These are phyloP conservation scores for Argentina silus DNA, from an alignment of 2,797 vertebrate species.

Conservation along the genomic window DNA sequence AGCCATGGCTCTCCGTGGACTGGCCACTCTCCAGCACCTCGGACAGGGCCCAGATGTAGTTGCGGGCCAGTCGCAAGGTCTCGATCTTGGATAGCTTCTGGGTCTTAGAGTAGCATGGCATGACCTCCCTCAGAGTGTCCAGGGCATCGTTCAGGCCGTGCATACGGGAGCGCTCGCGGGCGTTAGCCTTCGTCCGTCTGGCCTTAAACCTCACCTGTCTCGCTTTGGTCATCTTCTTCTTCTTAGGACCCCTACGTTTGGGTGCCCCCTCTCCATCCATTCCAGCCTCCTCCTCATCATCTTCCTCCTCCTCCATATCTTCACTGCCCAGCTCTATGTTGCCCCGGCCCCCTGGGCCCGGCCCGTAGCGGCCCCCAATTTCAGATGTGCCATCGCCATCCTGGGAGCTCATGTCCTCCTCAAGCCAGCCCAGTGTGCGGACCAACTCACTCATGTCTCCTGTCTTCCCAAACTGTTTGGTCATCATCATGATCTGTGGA, in stretches of 20 bases:
- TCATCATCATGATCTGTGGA: constrained; percentile 83
- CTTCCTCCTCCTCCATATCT: constrained; percentile 85
- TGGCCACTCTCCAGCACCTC: constrained; percentile 92
- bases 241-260: constrained; percentile 94
- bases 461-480: constrained; percentile 78
- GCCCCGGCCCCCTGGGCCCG: constrained; percentile 59
- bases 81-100: constrained; percentile 98
- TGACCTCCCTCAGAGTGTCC: constrained; percentile 90
- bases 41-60: constrained; percentile 98
- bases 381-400: constrained; percentile 81
- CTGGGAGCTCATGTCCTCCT: constrained; percentile 81
- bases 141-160: constrained; percentile 95
- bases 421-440: constrained; percentile 85
- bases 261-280: constrained; percentile 84
- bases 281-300: constrained; percentile 81
- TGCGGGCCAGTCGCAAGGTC: constrained; percentile 91
- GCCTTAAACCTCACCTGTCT: constrained; percentile 90
- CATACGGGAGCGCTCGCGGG: constrained; percentile 94
- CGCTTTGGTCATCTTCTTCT: constrained; percentile 98
- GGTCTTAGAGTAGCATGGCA: constrained; percentile 99
- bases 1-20: constrained; percentile 88
- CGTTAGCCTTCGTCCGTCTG: constrained; percentile 91
- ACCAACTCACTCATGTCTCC: constrained; percentile 86
- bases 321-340: constrained; percentile 78
- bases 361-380: constrained; percentile 63